phyloP scores from a whole-genome alignment of 2,797 vertebrate genomes.

The Chiroxiphia lanceolata region DNA sequence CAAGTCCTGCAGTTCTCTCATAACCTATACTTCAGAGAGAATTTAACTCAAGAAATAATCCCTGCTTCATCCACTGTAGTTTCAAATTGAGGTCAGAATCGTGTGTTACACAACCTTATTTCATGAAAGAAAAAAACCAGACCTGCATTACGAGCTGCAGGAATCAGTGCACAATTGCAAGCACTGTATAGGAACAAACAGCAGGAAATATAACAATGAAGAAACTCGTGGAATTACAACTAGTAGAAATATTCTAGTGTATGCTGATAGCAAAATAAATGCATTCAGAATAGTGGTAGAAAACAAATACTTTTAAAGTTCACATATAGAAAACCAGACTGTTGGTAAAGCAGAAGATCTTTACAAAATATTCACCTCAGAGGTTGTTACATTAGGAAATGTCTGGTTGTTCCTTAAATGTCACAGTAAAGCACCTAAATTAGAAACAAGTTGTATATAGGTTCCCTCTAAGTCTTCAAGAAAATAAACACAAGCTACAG shows the following conservation, averaged over 20 bases:
- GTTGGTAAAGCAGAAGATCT: background rate
- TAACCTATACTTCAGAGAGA: background rate
- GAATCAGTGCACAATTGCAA: background rate
- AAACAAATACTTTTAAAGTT: background rate
- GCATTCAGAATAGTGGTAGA: background rate
- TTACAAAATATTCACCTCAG: background rate
- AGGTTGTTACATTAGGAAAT: background rate
- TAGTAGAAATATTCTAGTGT: background rate
- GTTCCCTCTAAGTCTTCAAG: background rate
- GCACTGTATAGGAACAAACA: background rate
- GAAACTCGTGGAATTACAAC: background rate
- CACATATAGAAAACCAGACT: background rate
- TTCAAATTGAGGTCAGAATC: conserved; percentile 27
- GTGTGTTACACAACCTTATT: conserved; percentile 16
- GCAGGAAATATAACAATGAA: background rate
- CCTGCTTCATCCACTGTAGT: background rate
- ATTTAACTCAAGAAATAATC: conserved; percentile 29
- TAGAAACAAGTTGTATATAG: background rate
- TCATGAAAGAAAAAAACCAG: background rate
- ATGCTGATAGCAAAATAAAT: background rate
- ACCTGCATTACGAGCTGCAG: background rate
- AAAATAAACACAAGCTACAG: background rate
- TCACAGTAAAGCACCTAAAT: background rate
- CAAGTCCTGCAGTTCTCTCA: background rate
- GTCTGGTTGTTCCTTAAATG: background rate